These are phyloP conservation scores for Agrenia bidenticulata DNA, from an alignment of 2,888 invertebrate species.

Conservation along the genomic window DNA sequence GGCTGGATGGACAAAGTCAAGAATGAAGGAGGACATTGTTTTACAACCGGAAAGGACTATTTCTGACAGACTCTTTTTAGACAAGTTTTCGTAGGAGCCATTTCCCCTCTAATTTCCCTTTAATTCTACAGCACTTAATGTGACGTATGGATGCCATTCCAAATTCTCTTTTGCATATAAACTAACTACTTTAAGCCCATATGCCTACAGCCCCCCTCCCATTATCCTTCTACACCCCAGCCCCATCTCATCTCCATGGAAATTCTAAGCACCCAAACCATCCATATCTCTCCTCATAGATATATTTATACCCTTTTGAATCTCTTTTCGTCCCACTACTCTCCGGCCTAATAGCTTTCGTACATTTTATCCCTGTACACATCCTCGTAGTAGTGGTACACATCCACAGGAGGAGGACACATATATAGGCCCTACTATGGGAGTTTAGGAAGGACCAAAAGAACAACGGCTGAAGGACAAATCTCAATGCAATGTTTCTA, in stretches of 20 bases:
- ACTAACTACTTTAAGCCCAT: constrained; percentile 53
- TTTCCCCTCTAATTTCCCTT: constrained; percentile 51
- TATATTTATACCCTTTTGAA: too few species aligned
- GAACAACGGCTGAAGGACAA: too few species aligned
- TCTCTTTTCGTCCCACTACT: too few species aligned
- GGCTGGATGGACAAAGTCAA: constrained; percentile 37
- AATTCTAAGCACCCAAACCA: constrained; percentile 21
- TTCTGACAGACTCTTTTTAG: constrained; percentile 44
- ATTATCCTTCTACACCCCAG: constrained; percentile 37
- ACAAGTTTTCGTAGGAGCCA: constrained; percentile 29
- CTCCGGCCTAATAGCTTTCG: too few species aligned
- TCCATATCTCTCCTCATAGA: not conserved
- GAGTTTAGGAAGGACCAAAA: too few species aligned
- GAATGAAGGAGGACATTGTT: constrained; percentile 44
- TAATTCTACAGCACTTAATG: constrained; percentile 50
- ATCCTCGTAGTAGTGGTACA: too few species aligned
- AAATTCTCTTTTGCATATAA: constrained; percentile 53
- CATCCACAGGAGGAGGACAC: too few species aligned
- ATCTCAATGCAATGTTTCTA: too few species aligned
- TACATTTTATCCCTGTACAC: too few species aligned
- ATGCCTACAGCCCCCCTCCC: constrained; percentile 46
- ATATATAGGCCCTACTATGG: too few species aligned
- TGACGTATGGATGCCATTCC: constrained; percentile 53
- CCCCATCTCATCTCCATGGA: constrained; percentile 35
- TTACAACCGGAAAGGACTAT: constrained; percentile 44